Evolutionary conservation across 2,113 vertebrate species (phyloP).

Genomic region (Prinia subflava): DNA sequence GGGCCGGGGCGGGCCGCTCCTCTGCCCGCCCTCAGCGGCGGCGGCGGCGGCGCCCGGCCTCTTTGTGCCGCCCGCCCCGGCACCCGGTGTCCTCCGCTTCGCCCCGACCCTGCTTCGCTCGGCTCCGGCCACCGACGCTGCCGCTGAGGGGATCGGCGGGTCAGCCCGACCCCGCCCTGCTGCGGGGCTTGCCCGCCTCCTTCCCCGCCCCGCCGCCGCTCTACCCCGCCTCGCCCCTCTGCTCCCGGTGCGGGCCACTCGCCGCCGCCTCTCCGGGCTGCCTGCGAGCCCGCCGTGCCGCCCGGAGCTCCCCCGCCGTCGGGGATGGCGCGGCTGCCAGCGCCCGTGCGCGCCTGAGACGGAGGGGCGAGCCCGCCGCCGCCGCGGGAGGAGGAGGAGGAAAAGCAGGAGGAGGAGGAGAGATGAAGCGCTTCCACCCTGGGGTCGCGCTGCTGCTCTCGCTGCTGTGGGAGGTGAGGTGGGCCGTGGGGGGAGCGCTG

Average conservation of each 20-base stretch:
- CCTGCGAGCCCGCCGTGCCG: background rate
- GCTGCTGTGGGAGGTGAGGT: conserved; percentile 57
- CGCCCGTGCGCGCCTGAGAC: background rate
- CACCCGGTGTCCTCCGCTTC: too few relatives aligned
- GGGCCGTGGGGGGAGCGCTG: background rate
- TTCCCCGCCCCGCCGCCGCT: background rate
- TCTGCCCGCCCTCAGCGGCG: background rate
- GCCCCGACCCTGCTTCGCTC: background rate
- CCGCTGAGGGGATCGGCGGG: background rate
- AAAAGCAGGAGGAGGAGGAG: background rate
- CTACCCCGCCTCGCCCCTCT: background rate
- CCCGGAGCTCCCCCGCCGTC: background rate
- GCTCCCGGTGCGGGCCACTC: background rate
- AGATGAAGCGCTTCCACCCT: conserved; percentile 31
- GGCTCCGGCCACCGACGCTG: background rate
- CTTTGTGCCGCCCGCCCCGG: background rate
- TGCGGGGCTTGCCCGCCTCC: background rate
- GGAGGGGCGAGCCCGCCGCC: background rate
- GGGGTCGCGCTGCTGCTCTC: conserved; percentile 31
- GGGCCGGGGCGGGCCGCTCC: background rate
- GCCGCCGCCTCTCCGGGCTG: background rate
- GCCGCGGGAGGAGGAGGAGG: background rate
- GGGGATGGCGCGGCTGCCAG: background rate
- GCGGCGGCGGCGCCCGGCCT: background rate
- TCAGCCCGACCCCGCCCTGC: background rate